Percentiles rank a stretch among this genome's conserved stretches.
These are phyloP conservation scores for Solenopsis fugax DNA, from an alignment of 1,140 invertebrate genomes.

Conservation along the genomic window DNA sequence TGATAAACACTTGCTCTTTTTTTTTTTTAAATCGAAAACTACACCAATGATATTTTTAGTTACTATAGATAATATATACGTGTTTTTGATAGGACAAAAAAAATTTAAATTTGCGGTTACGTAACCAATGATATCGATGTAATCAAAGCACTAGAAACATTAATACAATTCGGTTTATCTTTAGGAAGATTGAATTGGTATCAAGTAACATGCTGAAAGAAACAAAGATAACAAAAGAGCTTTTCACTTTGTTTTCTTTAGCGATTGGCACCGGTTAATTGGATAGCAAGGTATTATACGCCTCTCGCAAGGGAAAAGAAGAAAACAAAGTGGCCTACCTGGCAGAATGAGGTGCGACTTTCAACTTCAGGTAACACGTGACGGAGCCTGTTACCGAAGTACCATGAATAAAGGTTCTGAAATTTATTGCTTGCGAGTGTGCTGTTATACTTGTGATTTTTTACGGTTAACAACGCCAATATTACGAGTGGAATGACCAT, in stretches of 20 bases:
- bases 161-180: neutral
- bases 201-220: neutral
- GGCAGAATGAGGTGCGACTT: constrained; percentile 43
- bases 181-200: neutral
- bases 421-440: constrained; percentile 54
- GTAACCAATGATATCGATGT: neutral
- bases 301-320: constrained; percentile 3
- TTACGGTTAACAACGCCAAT: constrained; percentile 39
- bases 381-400: constrained; percentile 51
- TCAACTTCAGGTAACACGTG: constrained; percentile 50
- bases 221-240: constrained; percentile 6
- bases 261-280: constrained; percentile 50
- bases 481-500: neutral
- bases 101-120: constrained; percentile 1
- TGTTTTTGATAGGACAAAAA: neutral
- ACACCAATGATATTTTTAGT: neutral
- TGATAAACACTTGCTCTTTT: neutral
- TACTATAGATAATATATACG: neutral
- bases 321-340: neutral
- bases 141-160: neutral
- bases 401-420: constrained; percentile 52
- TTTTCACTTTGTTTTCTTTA: constrained; percentile 12
- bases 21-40: neutral
- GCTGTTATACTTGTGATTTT: constrained; percentile 50
- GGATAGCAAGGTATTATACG: constrained; percentile 43